Evolutionary conservation across 2,888 invertebrate genomes (phyloP).

Genomic region (Xiphydria camelus): DNA sequence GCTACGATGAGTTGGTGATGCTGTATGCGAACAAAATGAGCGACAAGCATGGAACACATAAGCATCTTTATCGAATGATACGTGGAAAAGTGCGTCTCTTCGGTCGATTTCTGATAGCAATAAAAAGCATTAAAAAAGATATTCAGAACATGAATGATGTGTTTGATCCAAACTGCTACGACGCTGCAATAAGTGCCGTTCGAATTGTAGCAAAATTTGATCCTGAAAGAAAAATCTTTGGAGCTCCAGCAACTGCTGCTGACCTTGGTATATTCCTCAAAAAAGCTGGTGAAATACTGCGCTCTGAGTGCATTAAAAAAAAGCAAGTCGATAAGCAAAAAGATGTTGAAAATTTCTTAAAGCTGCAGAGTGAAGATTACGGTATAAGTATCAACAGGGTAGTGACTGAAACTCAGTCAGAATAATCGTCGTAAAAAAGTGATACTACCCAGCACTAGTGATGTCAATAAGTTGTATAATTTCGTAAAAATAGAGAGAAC

Average conservation of each 20-base stretch:
- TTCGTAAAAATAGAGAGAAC: not conserved
- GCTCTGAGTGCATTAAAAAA: slow-evolving; percentile 10
- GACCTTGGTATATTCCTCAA: slow-evolving; percentile 11
- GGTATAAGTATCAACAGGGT: slow-evolving; percentile 11
- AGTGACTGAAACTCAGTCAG: slow-evolving; percentile 7
- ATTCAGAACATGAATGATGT: slow-evolving; percentile 5
- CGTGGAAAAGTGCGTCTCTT: slow-evolving; percentile 5
- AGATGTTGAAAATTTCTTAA: slow-evolving; percentile 6
- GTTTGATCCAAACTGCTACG: slow-evolving; percentile 2
- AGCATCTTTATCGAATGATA: slow-evolving; percentile 20
- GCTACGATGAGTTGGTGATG: slow-evolving; percentile 22
- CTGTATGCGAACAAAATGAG: slow-evolving; percentile 22
- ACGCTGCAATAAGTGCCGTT: slow-evolving; percentile 1
- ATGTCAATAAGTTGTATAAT: slow-evolving; percentile 1
- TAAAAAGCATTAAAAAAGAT: slow-evolving; percentile 7
- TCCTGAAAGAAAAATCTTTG: not conserved
- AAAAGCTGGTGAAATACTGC: slow-evolving; percentile 9
- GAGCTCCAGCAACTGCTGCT: slow-evolving; percentile 12
- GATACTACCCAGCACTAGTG: slow-evolving; percentile 3
- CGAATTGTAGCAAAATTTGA: slow-evolving; percentile 9
- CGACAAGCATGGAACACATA: slow-evolving; percentile 16
- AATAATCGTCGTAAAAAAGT: slow-evolving; percentile 8
- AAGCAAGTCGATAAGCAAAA: not conserved
- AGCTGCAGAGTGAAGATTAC: slow-evolving; percentile 7
- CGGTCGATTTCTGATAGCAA: slow-evolving; percentile 11